phyloP scores from a whole-genome alignment of 2,113 vertebrate genomes.

The Gobius niger region DNA sequence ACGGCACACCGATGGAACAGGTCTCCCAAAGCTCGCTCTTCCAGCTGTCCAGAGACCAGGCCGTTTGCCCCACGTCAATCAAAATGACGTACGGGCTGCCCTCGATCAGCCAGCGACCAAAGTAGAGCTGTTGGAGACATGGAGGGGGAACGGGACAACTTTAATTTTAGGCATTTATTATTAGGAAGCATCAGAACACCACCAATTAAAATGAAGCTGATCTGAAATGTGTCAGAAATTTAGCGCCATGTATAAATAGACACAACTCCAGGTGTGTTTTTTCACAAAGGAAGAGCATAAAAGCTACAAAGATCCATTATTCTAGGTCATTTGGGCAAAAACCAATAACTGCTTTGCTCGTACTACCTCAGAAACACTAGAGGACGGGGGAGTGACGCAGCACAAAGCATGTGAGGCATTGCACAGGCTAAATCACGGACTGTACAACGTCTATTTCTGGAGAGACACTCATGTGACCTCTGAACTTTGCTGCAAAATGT shows the following conservation, averaged over 20 bases:
- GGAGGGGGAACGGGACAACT: neutral
- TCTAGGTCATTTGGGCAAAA: neutral
- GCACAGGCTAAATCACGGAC: constrained; percentile 3
- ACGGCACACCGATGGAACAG: constrained; percentile 86
- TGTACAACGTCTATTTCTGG: constrained; percentile 54
- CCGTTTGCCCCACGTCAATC: constrained; percentile 86
- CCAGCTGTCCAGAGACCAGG: constrained; percentile 91
- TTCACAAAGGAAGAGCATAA: too few relatives aligned
- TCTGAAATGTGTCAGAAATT: neutral
- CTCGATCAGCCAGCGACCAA: constrained; percentile 91
- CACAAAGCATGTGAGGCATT: constrained; percentile 39
- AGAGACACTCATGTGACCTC: constrained; percentile 65
- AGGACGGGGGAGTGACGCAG: constrained; percentile 40
- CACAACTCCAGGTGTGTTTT: too few relatives aligned
- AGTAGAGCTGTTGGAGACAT: constrained; percentile 80
- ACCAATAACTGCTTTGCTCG: neutral
- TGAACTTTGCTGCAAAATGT: constrained; percentile 77
- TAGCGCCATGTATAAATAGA: too few relatives aligned
- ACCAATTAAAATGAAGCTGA: neutral
- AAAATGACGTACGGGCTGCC: constrained; percentile 88
- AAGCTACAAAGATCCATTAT: too few relatives aligned
- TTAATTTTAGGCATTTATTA: constrained; percentile 3
- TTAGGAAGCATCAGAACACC: neutral
- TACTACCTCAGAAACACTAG: constrained; percentile 9
- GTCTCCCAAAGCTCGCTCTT: constrained; percentile 90